Evolutionary conservation across 2,888 invertebrate genomes (phyloP).

Genomic region (Dasypogon diadema): DNA sequence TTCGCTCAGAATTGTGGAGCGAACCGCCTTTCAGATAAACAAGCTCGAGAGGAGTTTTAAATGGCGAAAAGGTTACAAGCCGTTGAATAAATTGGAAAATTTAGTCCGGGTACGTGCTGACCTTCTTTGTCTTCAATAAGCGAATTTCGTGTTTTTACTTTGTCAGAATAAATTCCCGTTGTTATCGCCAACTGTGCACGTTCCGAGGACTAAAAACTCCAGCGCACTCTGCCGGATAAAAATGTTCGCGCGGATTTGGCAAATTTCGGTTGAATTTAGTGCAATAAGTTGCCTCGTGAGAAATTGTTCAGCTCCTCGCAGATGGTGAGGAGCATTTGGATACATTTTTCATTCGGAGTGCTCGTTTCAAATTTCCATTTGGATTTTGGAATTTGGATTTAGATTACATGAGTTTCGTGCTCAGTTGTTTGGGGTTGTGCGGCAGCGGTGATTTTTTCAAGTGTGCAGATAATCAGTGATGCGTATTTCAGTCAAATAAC

Average conservation of each 20-base stretch:
- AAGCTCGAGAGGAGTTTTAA: background rate
- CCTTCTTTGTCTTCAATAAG: conserved; percentile 22
- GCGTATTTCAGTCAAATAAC: no score
- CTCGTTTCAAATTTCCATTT: no score
- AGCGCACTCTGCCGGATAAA: background rate
- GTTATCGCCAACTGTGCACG: conserved; percentile 6
- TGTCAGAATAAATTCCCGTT: conserved; percentile 21
- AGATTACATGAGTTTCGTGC: no score
- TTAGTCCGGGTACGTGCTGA: conserved; percentile 32
- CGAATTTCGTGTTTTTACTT: conserved; percentile 20
- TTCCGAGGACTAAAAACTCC: background rate
- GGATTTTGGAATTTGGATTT: no score
- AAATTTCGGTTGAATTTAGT: background rate
- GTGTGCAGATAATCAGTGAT: no score
- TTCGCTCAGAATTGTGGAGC: conserved; percentile 3
- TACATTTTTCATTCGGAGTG: background rate
- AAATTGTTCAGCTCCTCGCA: background rate
- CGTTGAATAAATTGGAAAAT: conserved; percentile 48
- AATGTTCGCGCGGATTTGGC: background rate
- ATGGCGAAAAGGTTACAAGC: conserved; percentile 39
- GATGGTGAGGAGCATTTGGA: background rate
- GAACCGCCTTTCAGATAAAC: conserved; percentile 22
- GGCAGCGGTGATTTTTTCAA: no score
- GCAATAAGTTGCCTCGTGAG: background rate
- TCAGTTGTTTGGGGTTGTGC: no score